Conservation (phyloP, 2,113 vertebrate species). For the Cyprinodon tularosa region DNA sequence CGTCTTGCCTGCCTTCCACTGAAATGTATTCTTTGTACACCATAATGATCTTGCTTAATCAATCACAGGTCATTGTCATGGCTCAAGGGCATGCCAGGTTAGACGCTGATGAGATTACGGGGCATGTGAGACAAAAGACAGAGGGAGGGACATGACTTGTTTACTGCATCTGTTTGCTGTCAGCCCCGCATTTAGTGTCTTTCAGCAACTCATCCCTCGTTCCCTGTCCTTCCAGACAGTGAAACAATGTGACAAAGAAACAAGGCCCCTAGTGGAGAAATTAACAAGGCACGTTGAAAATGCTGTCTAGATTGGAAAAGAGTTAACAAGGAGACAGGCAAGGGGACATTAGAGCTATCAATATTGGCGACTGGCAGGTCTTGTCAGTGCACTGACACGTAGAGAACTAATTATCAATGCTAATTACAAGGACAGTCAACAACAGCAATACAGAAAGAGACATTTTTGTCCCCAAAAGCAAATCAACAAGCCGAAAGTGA, state of each 20-base stretch:
- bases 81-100: conserved; percentile 75
- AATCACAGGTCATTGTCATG: conserved; percentile 77
- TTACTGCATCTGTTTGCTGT: conserved; percentile 79
- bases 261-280: conserved; percentile 67
- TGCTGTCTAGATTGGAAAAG: conserved; percentile 64
- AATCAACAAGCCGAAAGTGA: conserved; percentile 45
- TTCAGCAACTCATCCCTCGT: conserved; percentile 48
- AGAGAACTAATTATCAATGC: conserved; percentile 95
- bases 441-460: conserved; percentile 81
- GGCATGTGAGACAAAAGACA: conserved; percentile 59
- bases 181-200: conserved; percentile 65
- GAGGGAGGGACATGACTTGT: conserved; percentile 72
- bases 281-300: conserved; percentile 56
- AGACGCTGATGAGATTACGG: conserved; percentile 69
- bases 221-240: conserved; percentile 59
- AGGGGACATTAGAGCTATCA: conserved; percentile 78
- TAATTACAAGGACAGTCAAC: conserved; percentile 90
- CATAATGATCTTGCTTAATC: conserved; percentile 65
- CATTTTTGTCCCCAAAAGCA: conserved; percentile 65
- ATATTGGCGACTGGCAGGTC: conserved; percentile 78
- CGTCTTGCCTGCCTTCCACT: conserved; percentile 36
- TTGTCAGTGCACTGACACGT: conserved; percentile 87
- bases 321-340: conserved; percentile 80
- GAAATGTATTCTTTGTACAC: conserved; percentile 54
- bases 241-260: conserved; percentile 72